Base-by-base conservation (phyloP, 2,113 vertebrate genomes). In the Poeciliopsis turrubarensis region DNA sequence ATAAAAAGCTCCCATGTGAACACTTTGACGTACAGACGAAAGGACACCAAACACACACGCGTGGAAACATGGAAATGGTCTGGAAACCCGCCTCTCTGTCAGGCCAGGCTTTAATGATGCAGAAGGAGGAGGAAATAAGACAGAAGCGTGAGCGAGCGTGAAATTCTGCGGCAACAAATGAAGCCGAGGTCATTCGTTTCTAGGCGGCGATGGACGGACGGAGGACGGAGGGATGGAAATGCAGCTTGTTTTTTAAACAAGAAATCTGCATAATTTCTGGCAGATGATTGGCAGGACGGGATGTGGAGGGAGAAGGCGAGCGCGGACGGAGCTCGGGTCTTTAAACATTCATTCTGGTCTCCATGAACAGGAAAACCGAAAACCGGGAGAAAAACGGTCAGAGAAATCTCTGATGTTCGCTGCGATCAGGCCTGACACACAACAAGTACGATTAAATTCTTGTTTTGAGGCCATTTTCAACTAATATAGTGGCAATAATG, bases 231-330 rank as follows among this genome's bases (percentile, higher is more conserved):
- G 62, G 39, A 54, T 27, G 78, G 65, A 77, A 80, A 77, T 82
- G 82, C 88, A 67, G 83, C 73, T 81, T 86, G 85, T 90, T 94
- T 93, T 87, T 83, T 74, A 83, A 65, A 60, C 82, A 83, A 32
- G 77, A 87, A 91, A 29, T 94, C 85, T 92, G 89, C 92, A 94
- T 92, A 92, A 91, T 89, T 67, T 76, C n/a, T 90, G 89, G 79
- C 77, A 81, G 82, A 79, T 94, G 94, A 94, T 88, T 94, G 93
- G 84, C 94, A 94, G 89, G 69, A 80, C 34, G 72, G 81, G 85
- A 77, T 73, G 76, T 83, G 85, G 71, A 87, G 82, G 73, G 86
- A 81, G 77, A 15, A 66, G 72, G 44, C 15, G 44, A 47, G 44
- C 73, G 67, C 37, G 51, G 68, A 68, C 10, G 70, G 79, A n/a